Percentiles rank a stretch among this genome's conserved stretches.
Evolutionary conservation across 2,113 vertebrate species (phyloP).

Genomic region (Electrona antarctica): DNA sequence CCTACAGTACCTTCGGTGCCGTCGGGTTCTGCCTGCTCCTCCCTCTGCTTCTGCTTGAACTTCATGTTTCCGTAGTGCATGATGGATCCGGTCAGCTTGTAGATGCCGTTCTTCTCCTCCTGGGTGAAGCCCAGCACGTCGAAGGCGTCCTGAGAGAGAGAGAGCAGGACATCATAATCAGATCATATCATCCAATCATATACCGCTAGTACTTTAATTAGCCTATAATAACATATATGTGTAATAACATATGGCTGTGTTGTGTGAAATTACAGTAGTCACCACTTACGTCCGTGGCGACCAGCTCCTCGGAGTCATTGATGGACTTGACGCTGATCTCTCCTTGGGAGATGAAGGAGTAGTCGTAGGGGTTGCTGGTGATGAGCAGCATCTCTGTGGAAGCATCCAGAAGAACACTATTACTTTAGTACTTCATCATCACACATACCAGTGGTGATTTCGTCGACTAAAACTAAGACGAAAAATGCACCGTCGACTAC

Average conservation of each 20-base stretch:
- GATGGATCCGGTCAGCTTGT: constrained; percentile 82
- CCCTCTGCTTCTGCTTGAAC: constrained; percentile 84
- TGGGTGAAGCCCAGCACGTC: constrained; percentile 85
- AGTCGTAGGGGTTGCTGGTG: constrained; percentile 77
- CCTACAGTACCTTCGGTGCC: constrained; percentile 79
- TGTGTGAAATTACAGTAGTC: no score
- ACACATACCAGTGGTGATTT: no score
- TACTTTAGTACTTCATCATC: no score
- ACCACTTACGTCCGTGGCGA: constrained; percentile 86
- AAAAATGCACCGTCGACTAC: no score
- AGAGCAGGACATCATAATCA: not conserved
- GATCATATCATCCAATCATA: not conserved
- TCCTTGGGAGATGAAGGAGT: constrained; percentile 75
- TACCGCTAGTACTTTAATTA: no score
- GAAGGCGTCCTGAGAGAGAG: constrained; percentile 73
- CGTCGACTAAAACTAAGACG: no score
- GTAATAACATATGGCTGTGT: no score
- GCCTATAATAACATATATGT: no score
- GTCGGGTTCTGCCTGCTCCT: constrained; percentile 83
- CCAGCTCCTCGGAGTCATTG: constrained; percentile 84
- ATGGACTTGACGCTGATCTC: constrained; percentile 72
- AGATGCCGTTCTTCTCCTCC: constrained; percentile 79
- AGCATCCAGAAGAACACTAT: not conserved
- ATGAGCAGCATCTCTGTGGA: constrained; percentile 72
- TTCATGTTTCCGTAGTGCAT: constrained; percentile 86